A percentile compares a stretch with the other conserved stretches of the same genome.
Conservation (phyloP, 1,140 invertebrate species). For the Drosophila neocordata region DNA sequence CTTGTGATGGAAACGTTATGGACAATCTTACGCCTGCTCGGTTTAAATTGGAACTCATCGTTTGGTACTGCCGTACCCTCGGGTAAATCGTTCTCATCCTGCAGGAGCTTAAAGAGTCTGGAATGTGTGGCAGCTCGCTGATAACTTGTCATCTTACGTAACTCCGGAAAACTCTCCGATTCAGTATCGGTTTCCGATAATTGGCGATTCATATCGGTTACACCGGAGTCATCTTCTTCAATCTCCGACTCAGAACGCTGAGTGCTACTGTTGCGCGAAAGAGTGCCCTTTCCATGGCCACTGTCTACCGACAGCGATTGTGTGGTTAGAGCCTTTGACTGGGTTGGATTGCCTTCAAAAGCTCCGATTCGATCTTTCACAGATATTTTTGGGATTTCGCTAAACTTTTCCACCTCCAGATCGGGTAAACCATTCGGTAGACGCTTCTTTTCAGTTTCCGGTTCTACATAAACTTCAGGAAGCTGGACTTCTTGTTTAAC, state of each 20-base stretch:
- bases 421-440: constrained; percentile 64
- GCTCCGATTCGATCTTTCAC: constrained; percentile 79
- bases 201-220: constrained; percentile 88
- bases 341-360: constrained; percentile 55
- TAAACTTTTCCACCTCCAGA: constrained; percentile 62
- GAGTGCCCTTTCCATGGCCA: constrained; percentile 64
- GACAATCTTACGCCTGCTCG: constrained; percentile 69
- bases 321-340: constrained; percentile 39
- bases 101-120: constrained; percentile 87
- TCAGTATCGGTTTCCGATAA: constrained; percentile 88
- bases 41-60: constrained; percentile 75
- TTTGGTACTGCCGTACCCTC: constrained; percentile 66
- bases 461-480: constrained; percentile 64
- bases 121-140: constrained; percentile 89
- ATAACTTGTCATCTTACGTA: constrained; percentile 85
- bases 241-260: constrained; percentile 84
- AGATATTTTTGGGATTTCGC: constrained; percentile 66
- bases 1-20: constrained; percentile 82
- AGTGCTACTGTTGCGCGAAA: constrained; percentile 77
- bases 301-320: constrained; percentile 75
- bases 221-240: constrained; percentile 89
- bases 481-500: constrained; percentile 21
- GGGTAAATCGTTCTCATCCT: constrained; percentile 84
- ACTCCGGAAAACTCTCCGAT: constrained; percentile 85
- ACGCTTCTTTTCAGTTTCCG: constrained; percentile 41